Evolutionary conservation across 2,113 vertebrate species (phyloP), one percentile per base, ranked within the genome.

Genomic region (Delphinapterus leucas): DNA sequence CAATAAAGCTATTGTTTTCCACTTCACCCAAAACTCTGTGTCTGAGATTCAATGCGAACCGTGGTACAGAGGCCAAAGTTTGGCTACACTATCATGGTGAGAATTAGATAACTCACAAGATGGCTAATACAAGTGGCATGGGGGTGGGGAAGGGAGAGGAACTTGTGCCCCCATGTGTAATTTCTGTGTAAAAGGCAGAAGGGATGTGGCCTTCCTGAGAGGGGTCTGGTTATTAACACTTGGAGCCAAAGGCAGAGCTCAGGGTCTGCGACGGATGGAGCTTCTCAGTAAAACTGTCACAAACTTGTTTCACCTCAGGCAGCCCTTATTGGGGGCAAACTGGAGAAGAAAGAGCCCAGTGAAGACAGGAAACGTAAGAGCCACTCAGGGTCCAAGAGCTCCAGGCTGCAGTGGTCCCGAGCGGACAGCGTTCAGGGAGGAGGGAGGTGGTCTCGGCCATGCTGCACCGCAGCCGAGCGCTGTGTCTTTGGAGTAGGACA

Each of bases 401-500:
- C 9, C 55, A 14, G 3, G 81, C 26, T 23, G 12, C 55, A 3
- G 55, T 8, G 55, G 9, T 55, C 55, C 31, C 67, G 53, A 21
- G 10, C 8, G 13, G 61, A 41, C 13, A 89, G 8, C 6, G 18
- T 53, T 33, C 18, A 25, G 68, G 38, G 68, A 61, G 49, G 12
- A 36, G 33, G 18, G 20, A 28, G 23, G 12, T 13, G 14, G 31
- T 15, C 18, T 44, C 36, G 15, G 33, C 49, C n/a, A 58, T 41
- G 1, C 38, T 10, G 55, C 55, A 53, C 53, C 5, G 13, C 53
- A 53, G 53, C 15, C 53, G 5, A 17, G 1, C 53, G 0, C 53
- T 21, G 55, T 8, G 18, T 1, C 4, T 1, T 3, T 58, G 36
- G 28, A 18, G 5, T 1, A 12, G 21, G 83, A 49, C 2, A 4